Percentiles rank a stretch among this genome's conserved stretches.
Conservation (phyloP, 2,888 invertebrate species). For the Eledone cirrhosa region DNA sequence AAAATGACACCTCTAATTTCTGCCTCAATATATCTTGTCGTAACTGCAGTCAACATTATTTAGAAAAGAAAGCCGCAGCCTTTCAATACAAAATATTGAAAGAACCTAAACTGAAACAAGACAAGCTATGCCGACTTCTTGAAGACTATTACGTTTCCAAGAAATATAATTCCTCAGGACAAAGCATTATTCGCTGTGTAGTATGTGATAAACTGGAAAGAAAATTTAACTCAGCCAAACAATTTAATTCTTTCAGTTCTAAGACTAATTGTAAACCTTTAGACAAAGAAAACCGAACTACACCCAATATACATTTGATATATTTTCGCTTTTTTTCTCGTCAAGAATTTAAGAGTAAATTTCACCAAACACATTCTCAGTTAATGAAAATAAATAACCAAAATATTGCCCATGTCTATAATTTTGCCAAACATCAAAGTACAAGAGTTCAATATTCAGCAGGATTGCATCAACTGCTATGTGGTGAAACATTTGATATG, state of each 20-base stretch:
- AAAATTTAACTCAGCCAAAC: neutral
- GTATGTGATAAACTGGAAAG: neutral
- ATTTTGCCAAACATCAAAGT: conserved; percentile 22
- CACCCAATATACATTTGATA: neutral
- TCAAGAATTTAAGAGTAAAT: conserved; percentile 1
- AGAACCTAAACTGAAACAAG: neutral
- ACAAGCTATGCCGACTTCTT: neutral
- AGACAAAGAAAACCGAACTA: neutral
- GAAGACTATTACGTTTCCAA: conserved; percentile 30
- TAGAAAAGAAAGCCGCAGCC: neutral
- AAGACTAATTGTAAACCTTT: conserved; percentile 17
- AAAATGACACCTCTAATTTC: neutral
- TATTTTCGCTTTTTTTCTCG: conserved; percentile 23
- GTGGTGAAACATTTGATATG: neutral
- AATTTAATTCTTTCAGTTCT: neutral
- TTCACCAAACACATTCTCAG: neutral
- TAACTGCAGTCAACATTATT: neutral
- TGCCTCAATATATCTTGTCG: conserved; percentile 20
- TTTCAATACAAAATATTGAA: conserved; percentile 19
- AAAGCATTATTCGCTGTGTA: conserved; percentile 15
- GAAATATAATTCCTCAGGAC: neutral
- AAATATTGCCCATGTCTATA: neutral
- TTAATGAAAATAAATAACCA: neutral
- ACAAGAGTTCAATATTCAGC: neutral
- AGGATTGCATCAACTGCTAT: conserved; percentile 9